Conservation (phyloP, 2,888 invertebrate species). For the Conchocele bisecta region DNA sequence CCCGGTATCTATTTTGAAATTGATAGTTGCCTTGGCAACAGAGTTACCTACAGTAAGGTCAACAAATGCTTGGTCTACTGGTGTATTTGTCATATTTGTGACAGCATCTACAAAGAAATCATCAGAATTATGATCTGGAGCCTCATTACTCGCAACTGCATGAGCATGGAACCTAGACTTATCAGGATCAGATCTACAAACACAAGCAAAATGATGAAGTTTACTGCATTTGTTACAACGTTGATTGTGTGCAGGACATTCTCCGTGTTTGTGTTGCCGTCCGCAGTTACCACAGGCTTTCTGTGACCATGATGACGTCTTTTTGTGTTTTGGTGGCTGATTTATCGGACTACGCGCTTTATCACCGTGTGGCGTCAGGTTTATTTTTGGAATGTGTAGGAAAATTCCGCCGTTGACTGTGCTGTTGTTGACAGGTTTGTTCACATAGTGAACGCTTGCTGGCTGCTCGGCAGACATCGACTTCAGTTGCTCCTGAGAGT, state of each 20-base stretch:
- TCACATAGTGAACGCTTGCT: not conserved
- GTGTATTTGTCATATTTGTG: not conserved
- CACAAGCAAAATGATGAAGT: slow-evolving; percentile 6
- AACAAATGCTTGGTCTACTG: slow-evolving; percentile 15
- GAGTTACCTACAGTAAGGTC: slow-evolving; percentile 1
- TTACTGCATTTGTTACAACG: slow-evolving; percentile 8
- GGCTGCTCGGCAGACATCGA: slow-evolving; percentile 14
- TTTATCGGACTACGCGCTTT: not conserved
- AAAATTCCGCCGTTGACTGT: not conserved
- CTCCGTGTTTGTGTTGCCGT: slow-evolving; percentile 3
- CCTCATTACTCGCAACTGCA: not conserved
- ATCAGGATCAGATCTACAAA: too few relatives aligned
- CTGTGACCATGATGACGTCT: too few relatives aligned
- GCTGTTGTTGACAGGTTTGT: not conserved
- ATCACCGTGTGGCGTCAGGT: not conserved
- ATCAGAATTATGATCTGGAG: not conserved
- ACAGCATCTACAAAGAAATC: slow-evolving; percentile 7
- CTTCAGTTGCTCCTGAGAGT: slow-evolving; percentile 13
- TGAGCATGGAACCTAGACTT: too few relatives aligned
- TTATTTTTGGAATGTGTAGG: too few relatives aligned
- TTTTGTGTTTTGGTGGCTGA: not conserved
- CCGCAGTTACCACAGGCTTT: slow-evolving; percentile 13
- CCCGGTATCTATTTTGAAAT: slow-evolving; percentile 18
- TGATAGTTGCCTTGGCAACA: not conserved
- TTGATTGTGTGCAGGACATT: slow-evolving; percentile 17